Base-by-base conservation (phyloP, 2,888 invertebrate genomes). In the Sinotaia quadrata region DNA sequence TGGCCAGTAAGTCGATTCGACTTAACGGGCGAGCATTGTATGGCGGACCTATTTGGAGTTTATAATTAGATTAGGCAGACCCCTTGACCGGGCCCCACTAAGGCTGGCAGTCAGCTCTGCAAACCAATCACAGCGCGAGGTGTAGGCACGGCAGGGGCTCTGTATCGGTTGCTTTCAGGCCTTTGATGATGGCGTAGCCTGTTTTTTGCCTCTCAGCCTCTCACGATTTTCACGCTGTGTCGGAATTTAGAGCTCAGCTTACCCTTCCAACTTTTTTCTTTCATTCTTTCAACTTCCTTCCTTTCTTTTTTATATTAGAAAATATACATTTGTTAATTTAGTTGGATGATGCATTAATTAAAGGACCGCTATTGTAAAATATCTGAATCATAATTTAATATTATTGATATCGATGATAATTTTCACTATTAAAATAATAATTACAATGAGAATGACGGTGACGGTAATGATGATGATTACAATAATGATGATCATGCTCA, bases 41-140 rank as follows among this genome's bases (percentile, higher is more conserved):
- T 67, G 60, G 66, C 67, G 61, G 57, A 66, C 61, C 60, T 70
- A 67, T 70, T 70, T 70, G 54, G 70, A 70, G 70, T 60, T 67
- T 61, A 60, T 67, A 70, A 70, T 70, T 70, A 67, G 66, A 70
- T 70, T 70, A 70, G 18, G 2, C 47, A 21, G 33, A 54, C 60
- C 61, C 66, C 70, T 70, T 67, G 70, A 67, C 70, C 66, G 66
- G 56, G 63, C 63, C 58, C 65, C 65, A 31, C n/a, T 18, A 18
- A 12, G 54, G 41, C 65, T 65, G 65, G 65, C 65, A 65, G 63
- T 54, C 37, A 41, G 24, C 63, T 5, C 36, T 29, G 63, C 27
- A 52, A 37, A 36, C 63, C 63, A 65, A 65, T 65, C 65, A 65
- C 65, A 65, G 65, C 56, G 65, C 41, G 54, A 65, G 65, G 44